These are phyloP conservation scores for Garrulus glandarius DNA, from an alignment of 2,797 vertebrate genomes.

Conservation along the genomic window DNA sequence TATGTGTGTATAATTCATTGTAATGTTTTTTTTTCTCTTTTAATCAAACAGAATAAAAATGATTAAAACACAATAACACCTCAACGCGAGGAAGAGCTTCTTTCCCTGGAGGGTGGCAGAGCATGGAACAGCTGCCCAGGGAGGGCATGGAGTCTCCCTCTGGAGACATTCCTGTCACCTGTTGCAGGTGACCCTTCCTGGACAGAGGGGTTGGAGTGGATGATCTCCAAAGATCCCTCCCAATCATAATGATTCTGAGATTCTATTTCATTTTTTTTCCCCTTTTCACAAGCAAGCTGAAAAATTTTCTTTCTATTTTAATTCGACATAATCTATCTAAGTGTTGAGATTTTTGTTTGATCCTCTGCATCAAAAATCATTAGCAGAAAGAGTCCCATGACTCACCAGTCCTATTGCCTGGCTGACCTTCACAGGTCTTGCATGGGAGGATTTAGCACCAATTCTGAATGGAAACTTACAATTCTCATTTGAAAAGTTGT, in stretches of 20 bases:
- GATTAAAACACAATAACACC: background rate
- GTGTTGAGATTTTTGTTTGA: background rate
- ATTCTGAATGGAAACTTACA: background rate
- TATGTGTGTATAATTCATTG: background rate
- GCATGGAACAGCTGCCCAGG: background rate
- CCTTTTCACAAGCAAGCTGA: background rate
- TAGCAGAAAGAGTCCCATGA: background rate
- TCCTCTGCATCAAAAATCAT: background rate
- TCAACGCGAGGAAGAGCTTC: background rate
- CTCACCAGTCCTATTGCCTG: background rate
- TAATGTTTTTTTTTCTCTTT: background rate
- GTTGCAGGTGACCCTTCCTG: background rate
- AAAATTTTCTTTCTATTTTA: background rate
- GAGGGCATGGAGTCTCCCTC: background rate
- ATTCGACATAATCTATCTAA: background rate
- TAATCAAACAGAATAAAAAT: background rate
- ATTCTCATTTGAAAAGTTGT: background rate
- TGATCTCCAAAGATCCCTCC: background rate
- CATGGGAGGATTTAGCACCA: background rate
- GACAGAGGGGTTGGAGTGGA: background rate
- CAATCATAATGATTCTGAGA: background rate
- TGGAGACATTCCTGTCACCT: background rate
- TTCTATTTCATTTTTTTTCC: background rate
- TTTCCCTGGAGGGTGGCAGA: background rate
- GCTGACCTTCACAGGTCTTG: background rate